These are phyloP conservation scores for Anadara kagoshimensis DNA, from an alignment of 1,140 invertebrate genomes.

Conservation along the genomic window DNA sequence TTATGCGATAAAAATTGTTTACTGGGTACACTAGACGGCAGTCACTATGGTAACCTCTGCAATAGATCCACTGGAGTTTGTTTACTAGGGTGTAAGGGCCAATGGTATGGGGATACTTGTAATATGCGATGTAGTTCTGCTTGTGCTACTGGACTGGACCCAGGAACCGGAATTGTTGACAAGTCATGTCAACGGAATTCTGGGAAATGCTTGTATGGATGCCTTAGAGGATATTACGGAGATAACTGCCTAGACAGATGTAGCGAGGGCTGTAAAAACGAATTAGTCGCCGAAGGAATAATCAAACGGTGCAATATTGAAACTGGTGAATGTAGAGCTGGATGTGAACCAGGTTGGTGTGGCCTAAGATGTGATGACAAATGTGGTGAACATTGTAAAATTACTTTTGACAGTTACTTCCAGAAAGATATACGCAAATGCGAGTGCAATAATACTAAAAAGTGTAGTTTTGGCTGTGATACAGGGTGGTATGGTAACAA, in stretches of 20 bases:
- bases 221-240: constrained; percentile 23
- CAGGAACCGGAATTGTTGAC: constrained; percentile 8
- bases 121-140: constrained; percentile 16
- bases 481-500: constrained; percentile 6
- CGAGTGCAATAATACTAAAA: neutral
- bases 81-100: constrained; percentile 17
- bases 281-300: neutral
- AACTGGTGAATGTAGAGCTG: neutral
- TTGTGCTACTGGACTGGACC: constrained; percentile 17
- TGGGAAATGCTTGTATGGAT: constrained; percentile 26
- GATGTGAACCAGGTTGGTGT: constrained; percentile 29
- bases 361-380: constrained; percentile 12
- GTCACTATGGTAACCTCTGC: neutral
- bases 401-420: constrained; percentile 14
- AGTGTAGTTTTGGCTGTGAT: constrained; percentile 22
- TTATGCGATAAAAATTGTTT: too few relatives aligned
- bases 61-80: constrained; percentile 14
- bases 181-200: constrained; percentile 17
- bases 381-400: constrained; percentile 19
- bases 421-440: constrained; percentile 14
- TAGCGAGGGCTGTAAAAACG: constrained; percentile 21
- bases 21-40: too few relatives aligned
- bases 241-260: constrained; percentile 14
- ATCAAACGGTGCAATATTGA: constrained; percentile 2
- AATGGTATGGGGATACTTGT: constrained; percentile 30